Percentiles rank a stretch among this genome's conserved stretches.
phyloP scores from a whole-genome alignment of 2,797 vertebrate species.

The Trichosurus vulpecula region DNA sequence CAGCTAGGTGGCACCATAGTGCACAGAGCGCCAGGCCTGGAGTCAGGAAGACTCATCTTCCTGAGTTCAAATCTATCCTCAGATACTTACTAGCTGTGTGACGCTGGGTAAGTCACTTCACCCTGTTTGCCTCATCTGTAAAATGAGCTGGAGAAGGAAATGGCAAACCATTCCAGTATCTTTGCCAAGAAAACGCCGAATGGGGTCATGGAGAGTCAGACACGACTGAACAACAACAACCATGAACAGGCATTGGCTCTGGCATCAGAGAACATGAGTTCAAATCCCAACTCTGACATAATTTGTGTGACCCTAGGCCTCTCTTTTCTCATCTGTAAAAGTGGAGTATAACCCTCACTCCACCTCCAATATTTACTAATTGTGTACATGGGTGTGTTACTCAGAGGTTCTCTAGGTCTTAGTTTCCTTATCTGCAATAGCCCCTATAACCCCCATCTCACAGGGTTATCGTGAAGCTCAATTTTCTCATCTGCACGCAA shows the following conservation, averaged over 20 bases:
- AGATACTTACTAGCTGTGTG: not conserved
- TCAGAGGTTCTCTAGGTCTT: not conserved
- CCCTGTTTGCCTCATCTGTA: not conserved
- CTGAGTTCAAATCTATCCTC: not conserved
- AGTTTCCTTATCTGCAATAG: not conserved
- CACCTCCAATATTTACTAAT: not conserved
- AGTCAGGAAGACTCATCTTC: not conserved
- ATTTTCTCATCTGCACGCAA: not conserved
- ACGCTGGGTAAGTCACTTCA: not conserved
- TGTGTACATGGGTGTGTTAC: not conserved
- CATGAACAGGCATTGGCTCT: not conserved
- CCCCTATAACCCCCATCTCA: not conserved
- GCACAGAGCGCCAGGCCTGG: accelerated
- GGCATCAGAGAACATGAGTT: not conserved
- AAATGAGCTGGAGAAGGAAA: not conserved
- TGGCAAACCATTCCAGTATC: not conserved
- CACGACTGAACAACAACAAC: not conserved
- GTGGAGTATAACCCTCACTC: no score
- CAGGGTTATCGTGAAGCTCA: not conserved
- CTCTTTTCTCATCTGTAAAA: not conserved
- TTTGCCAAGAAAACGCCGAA: not conserved
- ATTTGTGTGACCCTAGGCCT: not conserved
- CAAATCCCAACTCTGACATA: not conserved
- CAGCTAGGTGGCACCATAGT: not conserved
- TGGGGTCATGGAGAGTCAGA: not conserved